Percentiles rank a stretch among this genome's conserved stretches.
Evolutionary conservation across 2,113 vertebrate genomes (phyloP).

Genomic region (Antechinus flavipes): DNA sequence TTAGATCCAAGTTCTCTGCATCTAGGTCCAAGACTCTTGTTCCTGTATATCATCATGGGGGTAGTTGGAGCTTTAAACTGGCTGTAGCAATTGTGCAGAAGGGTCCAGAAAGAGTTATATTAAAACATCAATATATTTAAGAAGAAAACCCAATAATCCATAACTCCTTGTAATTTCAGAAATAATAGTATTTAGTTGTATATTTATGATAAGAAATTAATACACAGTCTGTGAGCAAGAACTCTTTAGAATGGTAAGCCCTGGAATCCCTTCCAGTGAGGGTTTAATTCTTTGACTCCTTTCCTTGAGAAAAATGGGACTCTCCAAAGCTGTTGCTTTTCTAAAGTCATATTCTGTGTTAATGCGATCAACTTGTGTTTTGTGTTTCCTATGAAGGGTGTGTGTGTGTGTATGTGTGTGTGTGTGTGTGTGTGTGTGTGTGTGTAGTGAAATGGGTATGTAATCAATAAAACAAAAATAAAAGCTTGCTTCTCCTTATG

Average conservation of each 20-base stretch:
- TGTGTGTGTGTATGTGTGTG: no score
- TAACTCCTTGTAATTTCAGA: background rate
- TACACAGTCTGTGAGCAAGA: background rate
- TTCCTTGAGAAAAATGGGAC: background rate
- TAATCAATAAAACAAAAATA: background rate
- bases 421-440: no score
- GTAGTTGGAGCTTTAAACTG: background rate
- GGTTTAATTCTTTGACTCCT: no score
- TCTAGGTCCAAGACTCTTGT: background rate
- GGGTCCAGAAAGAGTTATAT: background rate
- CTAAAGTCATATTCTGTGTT: background rate
- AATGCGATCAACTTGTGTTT: background rate
- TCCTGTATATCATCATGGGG: background rate
- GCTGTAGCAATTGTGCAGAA: background rate
- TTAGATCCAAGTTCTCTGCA: background rate
- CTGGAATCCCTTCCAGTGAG: no score
- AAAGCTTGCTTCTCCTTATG: background rate
- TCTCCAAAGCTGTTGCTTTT: background rate
- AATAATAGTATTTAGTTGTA: background rate
- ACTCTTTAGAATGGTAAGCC: background rate
- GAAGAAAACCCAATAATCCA: background rate
- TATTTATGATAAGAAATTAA: background rate
- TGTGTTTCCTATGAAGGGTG: background rate
- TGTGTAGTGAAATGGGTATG: background rate
- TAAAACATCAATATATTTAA: background rate